Conservation (phyloP, 2,888 invertebrate species). For the Epinotia demarniana region DNA sequence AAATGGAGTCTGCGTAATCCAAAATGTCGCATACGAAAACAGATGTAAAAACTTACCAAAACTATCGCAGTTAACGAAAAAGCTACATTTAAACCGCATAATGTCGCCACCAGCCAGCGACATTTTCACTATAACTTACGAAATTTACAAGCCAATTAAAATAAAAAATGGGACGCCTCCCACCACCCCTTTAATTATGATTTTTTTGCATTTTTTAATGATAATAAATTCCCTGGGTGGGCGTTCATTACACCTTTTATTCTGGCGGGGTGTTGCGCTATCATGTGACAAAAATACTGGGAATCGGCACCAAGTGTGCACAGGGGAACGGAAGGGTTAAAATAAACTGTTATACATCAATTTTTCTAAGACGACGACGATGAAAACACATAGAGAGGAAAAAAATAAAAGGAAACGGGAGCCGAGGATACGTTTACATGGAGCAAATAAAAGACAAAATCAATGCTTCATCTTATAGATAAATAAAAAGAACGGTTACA, state of each 20-base stretch:
- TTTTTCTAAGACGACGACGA: no score
- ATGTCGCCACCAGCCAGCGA: constrained; percentile 37
- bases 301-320: constrained; percentile 13
- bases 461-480: no score
- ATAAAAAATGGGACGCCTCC: constrained; percentile 80
- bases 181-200: constrained; percentile 81
- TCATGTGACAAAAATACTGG: constrained; percentile 27
- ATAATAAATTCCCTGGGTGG: constrained; percentile 77
- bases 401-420: no score
- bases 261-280: constrained; percentile 50
- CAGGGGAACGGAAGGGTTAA: background rate
- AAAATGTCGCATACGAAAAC: background rate
- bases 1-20: background rate
- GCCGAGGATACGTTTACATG: no score
- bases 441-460: no score
- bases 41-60: constrained; percentile 26
- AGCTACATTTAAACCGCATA: constrained; percentile 35
- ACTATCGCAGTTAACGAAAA: constrained; percentile 7
- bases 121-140: constrained; percentile 73
- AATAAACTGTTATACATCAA: background rate
- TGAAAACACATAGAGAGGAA: no score
- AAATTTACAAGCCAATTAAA: constrained; percentile 83
- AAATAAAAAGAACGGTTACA: no score
- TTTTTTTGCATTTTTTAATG: constrained; percentile 83
- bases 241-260: constrained; percentile 60